These are phyloP conservation scores for Loriculus beryllinus DNA, from an alignment of 2,797 vertebrate species.

Conservation along the genomic window DNA sequence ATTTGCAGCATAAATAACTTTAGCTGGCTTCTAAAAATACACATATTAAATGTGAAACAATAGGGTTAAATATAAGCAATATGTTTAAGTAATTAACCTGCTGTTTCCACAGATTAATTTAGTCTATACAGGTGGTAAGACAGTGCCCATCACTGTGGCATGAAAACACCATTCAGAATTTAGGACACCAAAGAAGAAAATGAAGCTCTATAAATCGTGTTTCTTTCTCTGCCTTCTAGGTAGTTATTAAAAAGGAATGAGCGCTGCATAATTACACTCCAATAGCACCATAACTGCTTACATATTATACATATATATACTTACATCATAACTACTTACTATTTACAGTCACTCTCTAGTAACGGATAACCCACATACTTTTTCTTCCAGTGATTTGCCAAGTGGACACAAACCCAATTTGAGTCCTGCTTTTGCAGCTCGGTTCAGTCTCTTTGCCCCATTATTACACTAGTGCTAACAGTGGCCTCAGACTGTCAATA, in stretches of 20 bases:
- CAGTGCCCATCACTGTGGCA: neutral
- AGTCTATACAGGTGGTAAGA: constrained; percentile 9
- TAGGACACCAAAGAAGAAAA: constrained; percentile 2
- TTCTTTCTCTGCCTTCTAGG: constrained; percentile 7
- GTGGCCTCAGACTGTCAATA: constrained; percentile 57
- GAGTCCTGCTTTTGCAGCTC: neutral
- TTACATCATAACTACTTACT: neutral
- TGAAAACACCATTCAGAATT: neutral
- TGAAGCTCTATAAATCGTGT: neutral
- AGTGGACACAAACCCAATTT: constrained; percentile 1
- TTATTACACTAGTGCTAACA: constrained; percentile 33
- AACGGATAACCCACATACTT: constrained; percentile 2
- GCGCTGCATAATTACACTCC: constrained; percentile 1
- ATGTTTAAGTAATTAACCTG: constrained; percentile 39
- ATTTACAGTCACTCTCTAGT: constrained; percentile 7
- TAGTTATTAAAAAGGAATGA: constrained; percentile 48
- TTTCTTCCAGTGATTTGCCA: constrained; percentile 1
- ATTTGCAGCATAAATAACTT: constrained; percentile 54
- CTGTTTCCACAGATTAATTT: constrained; percentile 10
- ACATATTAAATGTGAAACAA: constrained; percentile 29
- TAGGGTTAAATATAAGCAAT: constrained; percentile 56
- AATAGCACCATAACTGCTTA: neutral
- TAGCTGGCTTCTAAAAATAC: constrained; percentile 39
- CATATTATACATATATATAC: neutral
- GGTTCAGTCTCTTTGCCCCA: neutral